Evolutionary conservation across 2,797 vertebrate genomes (phyloP), one percentile per base, ranked within the genome.

Genomic region (Myoxocephalus aenaeus): DNA sequence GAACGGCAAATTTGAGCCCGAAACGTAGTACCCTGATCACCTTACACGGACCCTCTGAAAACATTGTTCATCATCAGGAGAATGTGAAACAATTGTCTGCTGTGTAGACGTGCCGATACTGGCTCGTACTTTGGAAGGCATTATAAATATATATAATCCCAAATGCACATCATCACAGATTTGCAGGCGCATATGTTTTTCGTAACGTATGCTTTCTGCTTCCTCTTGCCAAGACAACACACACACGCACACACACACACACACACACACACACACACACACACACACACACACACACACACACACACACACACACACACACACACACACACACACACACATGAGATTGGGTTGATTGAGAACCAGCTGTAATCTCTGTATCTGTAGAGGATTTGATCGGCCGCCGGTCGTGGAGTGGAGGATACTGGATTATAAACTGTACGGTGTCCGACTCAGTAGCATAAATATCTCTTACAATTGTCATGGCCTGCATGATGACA

Each of bases 341-440:
- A 54, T 27, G 53, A 18, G 61, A 63, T 56, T 70, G 66, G 70
- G 83, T 18, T 85, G 86, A 89, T 75, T 66, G 81, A 77, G 42
- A 77, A 79, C 17, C 70, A 81, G 85, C 73, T 81, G 71, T 89
- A 84, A 88, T 90, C 80, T 83, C 68, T 68, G 57, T 48, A 54
- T 78, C 65, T 66, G 67, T 53, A 57, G 54, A 81, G 87, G 83
- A 90, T 86, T 87, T 80, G 73, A 81, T 51, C 48, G 50, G 59
- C 64, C 76, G 62, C 57, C 22, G 22, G 22, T 80, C 67, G 70
- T 80, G 71, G 75, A 76, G 83, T 70, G 53, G 65, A 77, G 61
- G 54, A 69, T 75, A 66, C 62, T 76, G 77, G 87, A 87, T 90
- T 86, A 86, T 68, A 81, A 13, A 44, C 32, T 76, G 38, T 22